phyloP scores from a whole-genome alignment of 2,888 invertebrate species.

The Conomelus anceps region DNA sequence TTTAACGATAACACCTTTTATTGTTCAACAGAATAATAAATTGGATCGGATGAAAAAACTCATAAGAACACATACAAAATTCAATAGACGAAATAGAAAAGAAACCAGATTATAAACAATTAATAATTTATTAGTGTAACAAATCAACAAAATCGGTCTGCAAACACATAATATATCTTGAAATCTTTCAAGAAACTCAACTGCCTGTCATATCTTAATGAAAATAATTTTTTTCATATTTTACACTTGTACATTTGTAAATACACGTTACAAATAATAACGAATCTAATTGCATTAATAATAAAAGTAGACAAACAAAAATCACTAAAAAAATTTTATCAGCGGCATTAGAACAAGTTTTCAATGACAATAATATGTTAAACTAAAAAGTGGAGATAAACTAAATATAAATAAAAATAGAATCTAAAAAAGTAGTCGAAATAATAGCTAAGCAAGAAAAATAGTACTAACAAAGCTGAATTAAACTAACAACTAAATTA shows the following conservation, averaged over 20 bases:
- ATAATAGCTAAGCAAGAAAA: slow-evolving; percentile 3
- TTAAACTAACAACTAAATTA: background rate
- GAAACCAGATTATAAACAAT: slow-evolving; percentile 16
- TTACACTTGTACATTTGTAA: background rate
- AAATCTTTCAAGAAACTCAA: background rate
- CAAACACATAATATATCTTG: background rate
- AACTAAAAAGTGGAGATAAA: background rate
- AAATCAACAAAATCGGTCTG: background rate
- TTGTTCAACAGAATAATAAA: background rate
- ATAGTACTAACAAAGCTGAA: background rate
- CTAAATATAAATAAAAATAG: slow-evolving; percentile 31
- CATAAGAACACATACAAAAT: slow-evolving; percentile 17
- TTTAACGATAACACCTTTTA: background rate
- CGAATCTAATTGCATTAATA: background rate
- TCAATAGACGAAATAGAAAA: slow-evolving; percentile 22
- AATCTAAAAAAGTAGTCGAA: slow-evolving; percentile 32
- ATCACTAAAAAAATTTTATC: background rate
- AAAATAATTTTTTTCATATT: background rate
- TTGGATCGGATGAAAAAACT: background rate
- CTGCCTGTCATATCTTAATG: background rate
- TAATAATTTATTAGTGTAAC: background rate
- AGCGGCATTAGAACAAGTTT: background rate
- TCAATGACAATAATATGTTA: background rate
- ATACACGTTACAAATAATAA: background rate
- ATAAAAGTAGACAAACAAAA: background rate